phyloP scores from a whole-genome alignment of 2,797 vertebrate genomes.

The Acipenser ruthenus region DNA sequence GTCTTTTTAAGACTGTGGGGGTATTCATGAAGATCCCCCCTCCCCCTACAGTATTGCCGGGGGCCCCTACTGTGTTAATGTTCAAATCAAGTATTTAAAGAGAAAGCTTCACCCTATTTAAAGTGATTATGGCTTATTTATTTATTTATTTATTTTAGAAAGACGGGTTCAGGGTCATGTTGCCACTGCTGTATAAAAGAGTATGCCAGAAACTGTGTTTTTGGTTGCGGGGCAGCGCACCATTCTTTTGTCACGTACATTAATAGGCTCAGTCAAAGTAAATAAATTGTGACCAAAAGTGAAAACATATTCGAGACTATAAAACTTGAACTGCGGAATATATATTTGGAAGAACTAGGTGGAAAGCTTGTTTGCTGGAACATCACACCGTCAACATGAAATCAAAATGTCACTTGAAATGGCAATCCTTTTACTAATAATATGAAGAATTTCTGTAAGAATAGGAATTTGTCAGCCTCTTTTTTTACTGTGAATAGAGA shows the following conservation, averaged over 20 bases:
- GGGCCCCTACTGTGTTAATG: conserved; percentile 14
- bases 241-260: background rate
- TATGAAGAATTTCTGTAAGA: too few relatives aligned
- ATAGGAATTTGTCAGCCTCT: too few relatives aligned
- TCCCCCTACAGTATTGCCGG: conserved; percentile 4
- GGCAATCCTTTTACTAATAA: too few relatives aligned
- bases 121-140: conserved; percentile 10
- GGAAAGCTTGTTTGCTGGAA: background rate
- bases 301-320: background rate
- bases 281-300: background rate
- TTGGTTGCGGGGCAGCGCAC: background rate
- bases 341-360: background rate
- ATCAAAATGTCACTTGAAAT: background rate
- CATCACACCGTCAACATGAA: background rate
- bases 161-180: conserved; percentile 1
- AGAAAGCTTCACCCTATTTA: conserved; percentile 10
- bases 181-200: background rate
- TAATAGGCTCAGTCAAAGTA: background rate
- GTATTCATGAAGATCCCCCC: conserved; percentile 11
- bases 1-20: conserved; percentile 26
- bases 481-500: too few relatives aligned
- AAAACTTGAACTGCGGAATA: background rate
- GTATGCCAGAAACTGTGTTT: background rate
- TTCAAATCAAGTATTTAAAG: conserved; percentile 12
- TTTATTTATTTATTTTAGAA: background rate